Base-by-base conservation (phyloP, 1,140 invertebrate genomes). In the Orius insidiosus region DNA sequence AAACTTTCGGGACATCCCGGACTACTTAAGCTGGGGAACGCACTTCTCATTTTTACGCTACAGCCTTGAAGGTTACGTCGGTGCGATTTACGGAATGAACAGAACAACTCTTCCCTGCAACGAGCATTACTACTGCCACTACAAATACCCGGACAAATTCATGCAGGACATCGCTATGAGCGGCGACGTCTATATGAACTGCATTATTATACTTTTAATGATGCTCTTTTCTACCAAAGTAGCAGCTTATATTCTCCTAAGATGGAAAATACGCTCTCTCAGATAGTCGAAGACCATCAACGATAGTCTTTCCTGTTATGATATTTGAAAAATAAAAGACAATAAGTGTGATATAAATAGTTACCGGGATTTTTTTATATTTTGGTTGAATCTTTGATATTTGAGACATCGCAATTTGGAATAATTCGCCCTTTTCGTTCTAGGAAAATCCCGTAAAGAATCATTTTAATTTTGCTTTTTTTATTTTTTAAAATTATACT, bases 31-130 rank as follows among this genome's bases (percentile, higher is more conserved):
- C 55, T 92, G 86, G 85, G 79, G 89, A 0, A 86, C 78, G 18
- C 83, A 90, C 55, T 63, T 89, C 36, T 89, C 85, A 11, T 93
- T 88, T 57, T 63, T 92, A 15, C 68, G 86, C 55, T 94, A 88
- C 57, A 82, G 81, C 3, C 68, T 92, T n/a, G 87, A 94, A 65
- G 83, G 85, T 39, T 66, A 64, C 34, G 73, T 86, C 10, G 68
- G 71, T n/a, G 75, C 85, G 2, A 80, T 93, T 42, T 94, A 90
- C 55, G 84, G 86, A 0, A 59, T 78, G 32, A 64, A 83, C 52
- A 66, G 88, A 46, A 61, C 67, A 1, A 68, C 61, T 5, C 59
- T 87, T 7, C 64, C 66, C 0, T 85, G 82, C 57, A 61, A 72
- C 45, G 65, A 49, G 6, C 9, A 32, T 13, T 47, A 54, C 3